These are phyloP conservation scores for Otolemur garnettii DNA, from an alignment of 2,113 vertebrate genomes.

Conservation along the genomic window DNA sequence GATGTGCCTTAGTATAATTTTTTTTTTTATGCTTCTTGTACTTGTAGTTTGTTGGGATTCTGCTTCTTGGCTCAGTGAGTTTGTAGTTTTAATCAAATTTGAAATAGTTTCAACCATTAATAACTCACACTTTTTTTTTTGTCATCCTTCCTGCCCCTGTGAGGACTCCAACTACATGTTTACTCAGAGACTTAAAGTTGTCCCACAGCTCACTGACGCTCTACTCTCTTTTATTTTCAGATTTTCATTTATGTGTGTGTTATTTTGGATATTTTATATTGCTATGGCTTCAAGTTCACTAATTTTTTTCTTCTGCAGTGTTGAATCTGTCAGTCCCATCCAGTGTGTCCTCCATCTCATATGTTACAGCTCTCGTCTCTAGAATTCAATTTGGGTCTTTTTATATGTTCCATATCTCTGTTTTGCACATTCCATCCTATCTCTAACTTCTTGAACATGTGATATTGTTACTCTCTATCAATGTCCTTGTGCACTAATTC, in stretches of 20 bases:
- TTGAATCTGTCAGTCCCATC: not conserved
- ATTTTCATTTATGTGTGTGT: not conserved
- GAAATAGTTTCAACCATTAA: not conserved
- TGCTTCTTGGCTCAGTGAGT: not conserved
- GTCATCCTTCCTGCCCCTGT: not conserved
- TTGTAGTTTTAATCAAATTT: constrained; percentile 37
- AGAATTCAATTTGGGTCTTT: not conserved
- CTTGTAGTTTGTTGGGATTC: not conserved
- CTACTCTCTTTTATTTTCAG: not conserved
- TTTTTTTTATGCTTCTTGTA: not conserved
- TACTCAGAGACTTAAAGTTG: not conserved
- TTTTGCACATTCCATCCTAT: not conserved
- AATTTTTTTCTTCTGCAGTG: not conserved
- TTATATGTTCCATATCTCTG: not conserved
- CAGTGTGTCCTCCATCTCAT: not conserved
- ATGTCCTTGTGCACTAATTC: not conserved
- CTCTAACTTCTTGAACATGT: not conserved
- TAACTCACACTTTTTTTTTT: not conserved
- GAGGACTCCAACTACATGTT: not conserved
- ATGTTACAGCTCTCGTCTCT: not conserved
- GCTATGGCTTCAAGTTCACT: not conserved
- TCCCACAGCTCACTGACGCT: not conserved
- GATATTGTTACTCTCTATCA: not conserved
- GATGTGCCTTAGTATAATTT: not conserved
- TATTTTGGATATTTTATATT: not conserved